Conservation (phyloP, 1,140 invertebrate species). For the Lasioglossum albipes region DNA sequence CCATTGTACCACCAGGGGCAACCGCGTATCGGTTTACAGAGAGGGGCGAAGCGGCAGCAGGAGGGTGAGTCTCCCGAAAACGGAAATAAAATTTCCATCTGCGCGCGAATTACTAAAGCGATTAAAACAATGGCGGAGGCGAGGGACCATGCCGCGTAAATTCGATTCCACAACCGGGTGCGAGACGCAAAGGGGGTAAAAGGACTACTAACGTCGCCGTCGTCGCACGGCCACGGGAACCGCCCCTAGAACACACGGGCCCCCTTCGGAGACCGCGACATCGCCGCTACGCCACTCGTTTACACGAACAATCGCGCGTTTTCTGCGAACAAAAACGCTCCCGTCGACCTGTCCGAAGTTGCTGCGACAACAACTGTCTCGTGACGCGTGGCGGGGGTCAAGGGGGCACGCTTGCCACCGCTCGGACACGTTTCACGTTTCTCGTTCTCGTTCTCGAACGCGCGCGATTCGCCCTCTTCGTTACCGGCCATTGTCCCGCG, state of each 20-base stretch:
- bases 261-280: conserved; percentile 28
- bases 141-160: conserved; percentile 3
- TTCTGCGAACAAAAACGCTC: conserved; percentile 57
- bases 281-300: conserved; percentile 54
- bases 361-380: conserved; percentile 60
- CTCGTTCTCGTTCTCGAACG: conserved; percentile 1
- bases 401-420: conserved; percentile 34
- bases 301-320: conserved; percentile 61
- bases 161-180: conserved; percentile 11
- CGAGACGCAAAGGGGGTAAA: not conserved
- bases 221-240: not conserved
- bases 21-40: conserved; percentile 32
- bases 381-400: conserved; percentile 59
- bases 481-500: conserved; percentile 27
- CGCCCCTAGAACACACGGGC: conserved; percentile 21
- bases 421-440: conserved; percentile 39
- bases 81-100: conserved; percentile 50
- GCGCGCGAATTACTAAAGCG: conserved; percentile 41
- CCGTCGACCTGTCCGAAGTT: conserved; percentile 64
- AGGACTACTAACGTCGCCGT: conserved; percentile 27
- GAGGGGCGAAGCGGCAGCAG: not conserved
- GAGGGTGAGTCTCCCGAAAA: conserved; percentile 7
- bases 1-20: conserved; percentile 4
- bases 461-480: conserved; percentile 31
- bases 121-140: conserved; percentile 33